A percentile compares a stretch with the other conserved stretches of the same genome.
These are phyloP conservation scores for Nomada goodeniana DNA, from an alignment of 2,888 invertebrate genomes.

Conservation along the genomic window DNA sequence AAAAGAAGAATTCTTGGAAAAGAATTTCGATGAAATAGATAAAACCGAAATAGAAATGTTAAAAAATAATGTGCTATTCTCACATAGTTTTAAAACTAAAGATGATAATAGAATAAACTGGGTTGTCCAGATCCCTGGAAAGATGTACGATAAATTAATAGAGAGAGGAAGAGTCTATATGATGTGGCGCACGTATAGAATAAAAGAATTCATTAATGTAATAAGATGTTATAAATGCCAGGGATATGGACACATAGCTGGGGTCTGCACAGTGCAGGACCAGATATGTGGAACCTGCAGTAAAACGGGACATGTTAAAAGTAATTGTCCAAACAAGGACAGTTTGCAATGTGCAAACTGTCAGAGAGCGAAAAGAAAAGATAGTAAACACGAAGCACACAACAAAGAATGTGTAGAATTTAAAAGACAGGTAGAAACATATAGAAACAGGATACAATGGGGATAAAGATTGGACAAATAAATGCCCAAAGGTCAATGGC, in stretches of 20 bases:
- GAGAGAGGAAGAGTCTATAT: not conserved
- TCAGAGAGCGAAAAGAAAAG: not conserved
- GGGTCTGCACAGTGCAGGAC: not conserved
- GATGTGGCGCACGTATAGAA: not conserved
- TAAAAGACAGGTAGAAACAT: not conserved
- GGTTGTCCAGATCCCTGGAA: not conserved
- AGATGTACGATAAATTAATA: not conserved
- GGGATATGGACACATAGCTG: not conserved
- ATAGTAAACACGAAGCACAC: not conserved
- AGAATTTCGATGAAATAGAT: not conserved
- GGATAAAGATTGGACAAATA: not conserved
- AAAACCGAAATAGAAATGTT: not conserved
- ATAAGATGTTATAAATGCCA: constrained; percentile 2
- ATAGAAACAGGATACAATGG: not conserved
- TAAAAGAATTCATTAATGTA: not conserved
- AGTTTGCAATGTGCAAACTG: not conserved
- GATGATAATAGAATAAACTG: constrained; percentile 2
- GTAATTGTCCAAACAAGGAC: not conserved
- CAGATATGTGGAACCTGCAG: not conserved
- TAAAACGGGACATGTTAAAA: not conserved
- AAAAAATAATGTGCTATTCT: not conserved
- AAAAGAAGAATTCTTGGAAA: not conserved
- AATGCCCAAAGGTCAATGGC: not conserved
- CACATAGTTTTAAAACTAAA: not conserved
- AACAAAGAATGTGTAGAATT: not conserved